phyloP scores from a whole-genome alignment of 37 sponge, comb jelly and placozoan species.

The Aphrocallistes beatrix region DNA sequence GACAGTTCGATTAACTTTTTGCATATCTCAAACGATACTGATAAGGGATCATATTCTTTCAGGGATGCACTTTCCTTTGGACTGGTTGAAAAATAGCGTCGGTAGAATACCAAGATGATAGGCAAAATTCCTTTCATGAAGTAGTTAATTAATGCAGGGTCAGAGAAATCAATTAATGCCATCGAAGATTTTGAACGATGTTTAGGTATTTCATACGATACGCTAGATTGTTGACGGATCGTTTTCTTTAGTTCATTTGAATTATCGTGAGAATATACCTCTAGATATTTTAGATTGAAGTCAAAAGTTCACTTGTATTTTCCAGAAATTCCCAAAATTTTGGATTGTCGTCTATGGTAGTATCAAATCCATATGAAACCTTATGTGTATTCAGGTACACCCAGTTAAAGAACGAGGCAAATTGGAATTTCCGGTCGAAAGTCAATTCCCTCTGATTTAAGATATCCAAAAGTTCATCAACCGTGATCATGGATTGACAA shows the following conservation, averaged over 20 bases:
- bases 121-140: not conserved
- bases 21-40: not conserved
- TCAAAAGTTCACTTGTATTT: too few relatives aligned
- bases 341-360: not conserved
- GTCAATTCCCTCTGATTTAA: not conserved
- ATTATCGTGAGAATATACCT: too few relatives aligned
- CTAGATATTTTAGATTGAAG: too few relatives aligned
- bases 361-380: not conserved
- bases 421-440: not conserved
- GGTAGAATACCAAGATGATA: not conserved
- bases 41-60: not conserved
- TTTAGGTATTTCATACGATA: too few relatives aligned
- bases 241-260: too few relatives aligned
- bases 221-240: too few relatives aligned
- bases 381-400: not conserved
- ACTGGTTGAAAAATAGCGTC: not conserved
- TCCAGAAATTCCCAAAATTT: not conserved
- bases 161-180: too few relatives aligned
- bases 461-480: constrained; percentile 5
- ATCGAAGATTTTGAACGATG: too few relatives aligned
- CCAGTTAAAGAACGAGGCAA: not conserved
- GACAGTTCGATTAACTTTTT: not conserved
- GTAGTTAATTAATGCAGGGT: too few relatives aligned
- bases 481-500: constrained; percentile 12
- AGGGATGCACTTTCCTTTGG: not conserved